Evolutionary conservation across 2,888 invertebrate genomes (phyloP).

Genomic region (Sialis lutaria): DNA sequence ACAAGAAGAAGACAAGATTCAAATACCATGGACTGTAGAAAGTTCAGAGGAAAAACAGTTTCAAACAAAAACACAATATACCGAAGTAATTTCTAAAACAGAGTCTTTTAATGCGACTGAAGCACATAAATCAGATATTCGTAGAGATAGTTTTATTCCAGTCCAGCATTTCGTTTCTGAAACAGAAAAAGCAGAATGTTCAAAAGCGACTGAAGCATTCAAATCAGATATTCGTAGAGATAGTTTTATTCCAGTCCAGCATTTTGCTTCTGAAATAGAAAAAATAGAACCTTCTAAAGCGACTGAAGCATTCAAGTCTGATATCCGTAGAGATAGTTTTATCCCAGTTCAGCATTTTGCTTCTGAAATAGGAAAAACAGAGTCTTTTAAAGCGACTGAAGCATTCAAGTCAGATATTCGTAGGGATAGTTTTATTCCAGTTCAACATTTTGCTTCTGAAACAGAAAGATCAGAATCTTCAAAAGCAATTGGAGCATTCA

Average conservation of each 20-base stretch:
- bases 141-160: too few species aligned
- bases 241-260: conserved; percentile 13
- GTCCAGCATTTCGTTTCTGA: neutral
- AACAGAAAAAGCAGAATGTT: conserved; percentile 1
- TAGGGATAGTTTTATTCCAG: conserved; percentile 6
- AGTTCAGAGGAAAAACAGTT: conserved; percentile 23
- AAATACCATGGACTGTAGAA: conserved; percentile 22
- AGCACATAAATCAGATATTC: neutral
- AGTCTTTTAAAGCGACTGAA: conserved; percentile 9
- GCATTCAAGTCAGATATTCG: conserved; percentile 4
- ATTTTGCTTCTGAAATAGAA: conserved; percentile 12
- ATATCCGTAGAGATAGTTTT: too few species aligned
- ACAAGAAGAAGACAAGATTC: conserved; percentile 16
- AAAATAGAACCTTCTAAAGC: conserved; percentile 8
- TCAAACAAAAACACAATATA: conserved; percentile 10
- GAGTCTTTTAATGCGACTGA: neutral
- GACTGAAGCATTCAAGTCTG: conserved; percentile 9
- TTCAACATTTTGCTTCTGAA: conserved; percentile 16
- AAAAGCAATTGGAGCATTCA: conserved; percentile 10
- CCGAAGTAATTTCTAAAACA: conserved; percentile 7
- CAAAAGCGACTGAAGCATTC: conserved; percentile 9
- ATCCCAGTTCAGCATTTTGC: conserved; percentile 18
- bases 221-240: neutral
- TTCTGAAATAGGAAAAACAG: conserved; percentile 2
- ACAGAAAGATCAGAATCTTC: conserved; percentile 7